These are phyloP conservation scores for Geococcyx californianus DNA, from an alignment of 2,113 vertebrate genomes.

Conservation along the genomic window DNA sequence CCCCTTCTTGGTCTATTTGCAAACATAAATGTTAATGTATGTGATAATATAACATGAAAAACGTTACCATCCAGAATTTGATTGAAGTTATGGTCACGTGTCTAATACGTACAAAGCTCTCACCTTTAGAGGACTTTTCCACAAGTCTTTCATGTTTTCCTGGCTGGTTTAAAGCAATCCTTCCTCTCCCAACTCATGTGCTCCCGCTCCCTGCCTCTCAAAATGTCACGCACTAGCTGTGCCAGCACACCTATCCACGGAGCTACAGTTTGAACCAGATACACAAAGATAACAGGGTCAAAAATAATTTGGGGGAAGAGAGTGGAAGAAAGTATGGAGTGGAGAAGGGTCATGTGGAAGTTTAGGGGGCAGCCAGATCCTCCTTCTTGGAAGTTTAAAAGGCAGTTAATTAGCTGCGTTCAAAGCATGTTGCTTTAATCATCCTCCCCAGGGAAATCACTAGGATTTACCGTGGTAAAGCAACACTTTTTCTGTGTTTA, in stretches of 20 bases:
- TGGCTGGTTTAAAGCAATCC: background rate
- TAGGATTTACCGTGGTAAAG: background rate
- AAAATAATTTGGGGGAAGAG: background rate
- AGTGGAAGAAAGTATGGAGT: background rate
- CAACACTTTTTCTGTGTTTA: background rate
- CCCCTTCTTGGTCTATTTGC: background rate
- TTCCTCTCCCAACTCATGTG: accelerated
- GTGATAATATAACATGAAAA: background rate
- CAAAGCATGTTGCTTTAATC: conserved; percentile 30
- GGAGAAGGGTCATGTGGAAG: background rate
- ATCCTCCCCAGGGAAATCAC: background rate
- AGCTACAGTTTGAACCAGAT: background rate
- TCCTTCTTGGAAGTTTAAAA: background rate
- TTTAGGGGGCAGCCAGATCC: background rate
- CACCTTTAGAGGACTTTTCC: background rate
- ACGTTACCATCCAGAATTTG: background rate
- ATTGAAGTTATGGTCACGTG: background rate
- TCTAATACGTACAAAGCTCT: background rate
- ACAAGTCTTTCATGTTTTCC: background rate
- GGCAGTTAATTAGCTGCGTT: background rate
- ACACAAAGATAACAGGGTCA: background rate
- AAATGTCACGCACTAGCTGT: background rate
- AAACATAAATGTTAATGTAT: background rate
- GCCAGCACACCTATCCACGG: background rate
- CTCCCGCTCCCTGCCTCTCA: background rate